These are phyloP conservation scores for Acronicta leporina DNA, from an alignment of 2,888 invertebrate species.

Conservation along the genomic window DNA sequence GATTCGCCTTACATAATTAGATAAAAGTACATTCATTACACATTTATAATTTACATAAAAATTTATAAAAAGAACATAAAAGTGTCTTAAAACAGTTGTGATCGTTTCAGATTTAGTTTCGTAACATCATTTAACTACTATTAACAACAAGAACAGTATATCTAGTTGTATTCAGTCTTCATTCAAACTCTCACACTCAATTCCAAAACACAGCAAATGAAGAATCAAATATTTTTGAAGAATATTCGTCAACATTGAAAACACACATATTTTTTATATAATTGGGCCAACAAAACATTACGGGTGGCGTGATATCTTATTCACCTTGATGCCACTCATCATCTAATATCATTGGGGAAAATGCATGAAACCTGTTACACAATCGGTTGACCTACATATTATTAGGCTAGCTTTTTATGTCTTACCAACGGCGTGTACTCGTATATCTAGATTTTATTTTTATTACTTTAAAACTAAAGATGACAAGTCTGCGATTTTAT, in stretches of 20 bases:
- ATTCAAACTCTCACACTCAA: slow-evolving; percentile 74
- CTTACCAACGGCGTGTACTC: not conserved
- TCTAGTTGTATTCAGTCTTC: slow-evolving; percentile 84
- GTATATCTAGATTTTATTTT: too few relatives aligned
- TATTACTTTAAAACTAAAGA: not conserved
- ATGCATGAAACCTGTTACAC: slow-evolving; percentile 6
- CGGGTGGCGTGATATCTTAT: slow-evolving; percentile 16
- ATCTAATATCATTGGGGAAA: slow-evolving; percentile 4
- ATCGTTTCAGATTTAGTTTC: slow-evolving; percentile 39
- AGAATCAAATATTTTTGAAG: slow-evolving; percentile 42
- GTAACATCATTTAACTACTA: slow-evolving; percentile 55
- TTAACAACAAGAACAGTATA: slow-evolving; percentile 55
- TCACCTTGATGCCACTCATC: not conserved
- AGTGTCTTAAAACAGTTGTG: slow-evolving; percentile 44
- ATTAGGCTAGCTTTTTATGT: not conserved
- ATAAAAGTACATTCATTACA: slow-evolving; percentile 27
- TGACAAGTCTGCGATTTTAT: not conserved
- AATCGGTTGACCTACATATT: slow-evolving; percentile 9
- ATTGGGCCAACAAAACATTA: slow-evolving; percentile 44
- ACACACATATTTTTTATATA: slow-evolving; percentile 52
- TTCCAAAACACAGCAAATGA: slow-evolving; percentile 46
- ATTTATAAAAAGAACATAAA: slow-evolving; percentile 36
- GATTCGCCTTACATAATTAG: slow-evolving; percentile 14
- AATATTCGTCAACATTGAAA: slow-evolving; percentile 46
- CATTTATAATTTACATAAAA: slow-evolving; percentile 50